These are phyloP conservation scores for Rhabdophis nuchalis DNA, from an alignment of 2,797 vertebrate species.

Conservation along the genomic window DNA sequence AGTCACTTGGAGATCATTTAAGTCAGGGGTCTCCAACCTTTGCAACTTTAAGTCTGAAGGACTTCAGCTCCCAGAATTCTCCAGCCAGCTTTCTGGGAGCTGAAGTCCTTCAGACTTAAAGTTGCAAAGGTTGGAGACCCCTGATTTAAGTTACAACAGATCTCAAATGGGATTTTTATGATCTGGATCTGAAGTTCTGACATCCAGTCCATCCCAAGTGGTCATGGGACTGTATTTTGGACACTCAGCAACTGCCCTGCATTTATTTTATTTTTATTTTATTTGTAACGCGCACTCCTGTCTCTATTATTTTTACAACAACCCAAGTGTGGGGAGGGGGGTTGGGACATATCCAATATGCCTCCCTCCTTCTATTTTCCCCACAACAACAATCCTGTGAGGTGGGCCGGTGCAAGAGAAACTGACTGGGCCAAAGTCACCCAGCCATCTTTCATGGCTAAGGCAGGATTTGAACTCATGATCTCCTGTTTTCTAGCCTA, in stretches of 20 bases:
- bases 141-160: background rate
- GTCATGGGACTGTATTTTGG: background rate
- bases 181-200: background rate
- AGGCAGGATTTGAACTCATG: background rate
- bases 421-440: background rate
- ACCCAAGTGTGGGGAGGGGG: fast-evolving
- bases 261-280: background rate
- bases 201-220: background rate
- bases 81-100: too few species aligned
- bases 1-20: background rate
- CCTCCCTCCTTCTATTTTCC: background rate
- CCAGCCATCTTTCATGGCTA: background rate
- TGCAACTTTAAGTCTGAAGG: too few species aligned
- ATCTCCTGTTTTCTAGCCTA: background rate
- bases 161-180: background rate
- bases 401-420: background rate
- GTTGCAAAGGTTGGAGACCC: too few species aligned
- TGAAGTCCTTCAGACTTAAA: too few species aligned
- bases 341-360: background rate
- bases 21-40: too few species aligned
- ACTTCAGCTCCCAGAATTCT: too few species aligned
- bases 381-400: background rate
- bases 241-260: background rate
- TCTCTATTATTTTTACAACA: background rate
- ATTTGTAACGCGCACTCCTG: background rate